Evolutionary conservation across 2,797 vertebrate species (phyloP), one percentile per base, ranked within the genome.

Genomic region (Poecilia gillii): DNA sequence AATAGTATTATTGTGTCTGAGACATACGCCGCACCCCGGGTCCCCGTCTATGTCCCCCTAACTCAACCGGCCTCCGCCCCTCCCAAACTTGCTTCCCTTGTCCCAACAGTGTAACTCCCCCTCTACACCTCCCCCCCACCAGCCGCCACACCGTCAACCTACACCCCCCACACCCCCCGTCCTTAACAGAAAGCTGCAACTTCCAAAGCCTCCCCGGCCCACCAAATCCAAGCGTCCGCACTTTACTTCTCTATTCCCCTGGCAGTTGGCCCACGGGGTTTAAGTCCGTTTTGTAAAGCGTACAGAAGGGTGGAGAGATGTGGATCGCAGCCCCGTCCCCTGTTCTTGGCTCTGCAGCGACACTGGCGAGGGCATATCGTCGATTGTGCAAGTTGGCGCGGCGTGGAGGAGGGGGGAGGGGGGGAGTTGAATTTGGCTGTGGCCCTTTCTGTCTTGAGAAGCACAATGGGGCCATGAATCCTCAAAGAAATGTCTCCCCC

Each of bases 1-100:
- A 97, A 96, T 97, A 96, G 95, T 93, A 96, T 95, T 97, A 96
- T 97, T 97, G 96, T 97, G 96, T 96, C 96, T 96, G 95, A 96
- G 94, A 96, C 95, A 95, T 95, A 94, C 93, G 91, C 90, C 89
- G 89, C 92, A 92, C 93, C 85, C 94, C 90, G 36, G 49, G 85
- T 86, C 88, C 91, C 92, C 90, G 90, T 86, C 90, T 81, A 84
- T 85, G 90, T 91, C 89, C 88, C 90, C 90, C 90, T 84, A 87
- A 92, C 92, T 91, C 85, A 90, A 90, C 89, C 90, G 36, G n/a
- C 84, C 89, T 82, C 82, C 87, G 80, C 90, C 87, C 86, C 83
- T 84, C 85, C 84, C 89, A 86, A 88, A 91, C 92, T 90, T 90
- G 84, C 84, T 81, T 90, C 87, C 89, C 90, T 92, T 92, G 88